Conservation (phyloP, 2,113 vertebrate species). For the Scophthalmus maximus region DNA sequence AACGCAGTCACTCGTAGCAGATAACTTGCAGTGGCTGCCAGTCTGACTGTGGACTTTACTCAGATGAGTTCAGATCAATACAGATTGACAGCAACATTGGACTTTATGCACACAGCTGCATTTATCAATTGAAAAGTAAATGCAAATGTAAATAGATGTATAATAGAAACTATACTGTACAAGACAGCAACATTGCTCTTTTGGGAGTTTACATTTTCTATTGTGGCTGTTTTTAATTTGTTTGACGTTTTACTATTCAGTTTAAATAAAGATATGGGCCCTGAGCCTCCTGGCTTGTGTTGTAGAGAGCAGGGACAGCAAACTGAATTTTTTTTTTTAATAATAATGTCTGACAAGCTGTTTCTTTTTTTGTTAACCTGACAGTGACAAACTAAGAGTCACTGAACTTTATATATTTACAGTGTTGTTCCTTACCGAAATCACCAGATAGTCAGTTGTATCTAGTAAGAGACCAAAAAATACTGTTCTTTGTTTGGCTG, state of each 20-base stretch:
- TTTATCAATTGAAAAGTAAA: constrained; percentile 22
- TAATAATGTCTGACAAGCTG: too few species aligned
- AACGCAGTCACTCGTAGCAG: constrained; percentile 31
- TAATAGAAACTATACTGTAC: background rate
- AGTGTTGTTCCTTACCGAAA: background rate
- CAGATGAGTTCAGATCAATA: constrained; percentile 62
- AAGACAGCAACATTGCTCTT: background rate
- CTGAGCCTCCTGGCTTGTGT: too few species aligned
- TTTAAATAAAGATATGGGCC: too few species aligned
- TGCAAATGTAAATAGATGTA: background rate
- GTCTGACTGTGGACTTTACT: constrained; percentile 69
- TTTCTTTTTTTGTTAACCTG: too few species aligned
- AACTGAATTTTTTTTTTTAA: too few species aligned
- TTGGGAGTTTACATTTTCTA: too few species aligned
- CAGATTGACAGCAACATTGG: constrained; percentile 49
- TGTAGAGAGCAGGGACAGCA: too few species aligned
- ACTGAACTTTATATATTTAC: background rate
- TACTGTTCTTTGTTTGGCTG: too few species aligned
- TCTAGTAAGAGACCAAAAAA: background rate
- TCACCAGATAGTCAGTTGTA: background rate
- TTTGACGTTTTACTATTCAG: too few species aligned
- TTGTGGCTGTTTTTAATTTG: too few species aligned
- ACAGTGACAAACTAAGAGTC: too few species aligned
- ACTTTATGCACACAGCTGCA: constrained; percentile 43
- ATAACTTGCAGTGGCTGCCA: constrained; percentile 48